These are phyloP conservation scores for Gerris lacustris DNA, from an alignment of 2,888 invertebrate species.

Conservation along the genomic window DNA sequence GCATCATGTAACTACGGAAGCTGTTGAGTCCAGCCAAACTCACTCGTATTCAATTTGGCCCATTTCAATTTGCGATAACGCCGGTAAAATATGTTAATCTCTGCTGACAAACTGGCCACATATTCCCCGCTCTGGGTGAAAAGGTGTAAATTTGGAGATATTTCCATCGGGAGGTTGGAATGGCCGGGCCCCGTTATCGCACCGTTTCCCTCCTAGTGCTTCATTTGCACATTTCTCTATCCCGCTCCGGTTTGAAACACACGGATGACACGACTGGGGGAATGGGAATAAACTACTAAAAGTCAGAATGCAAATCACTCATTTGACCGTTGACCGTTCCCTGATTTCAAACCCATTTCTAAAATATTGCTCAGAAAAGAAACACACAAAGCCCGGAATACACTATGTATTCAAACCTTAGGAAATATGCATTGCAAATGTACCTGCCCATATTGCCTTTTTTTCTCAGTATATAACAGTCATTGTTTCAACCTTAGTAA, in stretches of 20 bases:
- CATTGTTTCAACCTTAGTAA: too few relatives aligned
- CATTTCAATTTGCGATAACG: slow-evolving; percentile 1
- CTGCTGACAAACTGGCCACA: slow-evolving; percentile 5
- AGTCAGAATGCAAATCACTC: slow-evolving; percentile 3
- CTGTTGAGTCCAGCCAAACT: too few relatives aligned
- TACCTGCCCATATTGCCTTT: too few relatives aligned
- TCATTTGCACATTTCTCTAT: not conserved
- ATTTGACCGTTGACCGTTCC: not conserved
- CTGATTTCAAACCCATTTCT: not conserved
- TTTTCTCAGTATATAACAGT: too few relatives aligned
- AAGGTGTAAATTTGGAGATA: slow-evolving; percentile 3
- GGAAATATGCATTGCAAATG: too few relatives aligned
- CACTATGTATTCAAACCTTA: too few relatives aligned
- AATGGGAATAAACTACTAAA: not conserved
- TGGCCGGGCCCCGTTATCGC: not conserved
- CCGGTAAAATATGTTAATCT: slow-evolving; percentile 5
- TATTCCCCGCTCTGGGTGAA: not conserved
- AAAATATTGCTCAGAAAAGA: too few relatives aligned
- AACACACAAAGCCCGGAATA: too few relatives aligned
- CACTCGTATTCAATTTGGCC: not conserved
- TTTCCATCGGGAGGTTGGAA: not conserved
- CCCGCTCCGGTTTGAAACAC: not conserved
- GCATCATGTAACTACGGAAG: not conserved
- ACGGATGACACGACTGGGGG: not conserved
- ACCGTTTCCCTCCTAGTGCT: not conserved